Conservation (phyloP, 2,797 vertebrate species). For the Cuculus canorus region DNA sequence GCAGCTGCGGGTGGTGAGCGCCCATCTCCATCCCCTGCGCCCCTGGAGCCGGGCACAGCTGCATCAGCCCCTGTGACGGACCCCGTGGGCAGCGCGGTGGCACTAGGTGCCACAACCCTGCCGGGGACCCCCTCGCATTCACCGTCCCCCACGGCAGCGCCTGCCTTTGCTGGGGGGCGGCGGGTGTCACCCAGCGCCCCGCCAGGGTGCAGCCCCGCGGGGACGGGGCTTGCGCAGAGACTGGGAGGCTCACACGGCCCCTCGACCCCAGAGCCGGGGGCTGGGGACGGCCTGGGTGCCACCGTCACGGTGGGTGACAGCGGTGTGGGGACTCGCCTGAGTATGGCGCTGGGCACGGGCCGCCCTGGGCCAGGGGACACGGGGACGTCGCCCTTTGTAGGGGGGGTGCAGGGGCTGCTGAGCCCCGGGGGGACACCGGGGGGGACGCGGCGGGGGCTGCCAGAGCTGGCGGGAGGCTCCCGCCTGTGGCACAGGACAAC, state of each 20-base stretch:
- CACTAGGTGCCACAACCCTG: fast-evolving
- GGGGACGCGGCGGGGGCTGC: background rate
- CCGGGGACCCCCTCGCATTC: fast-evolving
- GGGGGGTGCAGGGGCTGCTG: background rate
- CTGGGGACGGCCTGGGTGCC: background rate
- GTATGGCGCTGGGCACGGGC: fast-evolving
- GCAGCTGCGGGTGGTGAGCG: background rate
- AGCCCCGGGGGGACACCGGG: background rate
- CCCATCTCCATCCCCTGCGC: fast-evolving
- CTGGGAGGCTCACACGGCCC: background rate
- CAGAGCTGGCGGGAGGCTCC: background rate
- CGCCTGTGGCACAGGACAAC: fast-evolving
- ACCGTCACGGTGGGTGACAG: fast-evolving
- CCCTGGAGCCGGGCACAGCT: fast-evolving
- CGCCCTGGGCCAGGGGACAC: fast-evolving
- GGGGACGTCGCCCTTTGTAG: fast-evolving
- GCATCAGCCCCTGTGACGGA: fast-evolving
- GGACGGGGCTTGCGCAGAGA: background rate
- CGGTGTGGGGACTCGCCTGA: background rate
- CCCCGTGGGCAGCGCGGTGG: too few relatives aligned
- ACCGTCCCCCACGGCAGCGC: fast-evolving
- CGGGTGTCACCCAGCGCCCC: background rate
- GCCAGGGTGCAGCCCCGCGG: background rate
- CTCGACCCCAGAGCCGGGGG: fast-evolving
- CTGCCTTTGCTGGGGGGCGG: background rate